phyloP scores from a whole-genome alignment of 1,140 invertebrate genomes.

The Pinna nobilis region DNA sequence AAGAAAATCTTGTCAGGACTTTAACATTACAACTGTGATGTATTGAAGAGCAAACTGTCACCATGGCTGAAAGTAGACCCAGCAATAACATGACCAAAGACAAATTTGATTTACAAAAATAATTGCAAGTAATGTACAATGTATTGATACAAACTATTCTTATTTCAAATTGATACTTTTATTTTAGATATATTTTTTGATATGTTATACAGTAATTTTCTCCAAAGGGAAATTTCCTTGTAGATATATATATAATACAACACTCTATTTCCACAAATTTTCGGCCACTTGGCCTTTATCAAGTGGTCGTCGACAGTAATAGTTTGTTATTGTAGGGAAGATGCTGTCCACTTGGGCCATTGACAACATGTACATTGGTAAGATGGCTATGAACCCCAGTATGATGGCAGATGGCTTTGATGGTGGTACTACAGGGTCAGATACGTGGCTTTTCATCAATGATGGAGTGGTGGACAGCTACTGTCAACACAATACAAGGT shows the following conservation, averaged over 20 bases:
- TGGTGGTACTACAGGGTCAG: slow-evolving; percentile 54
- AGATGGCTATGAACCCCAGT: slow-evolving; percentile 71
- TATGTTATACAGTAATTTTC: neutral
- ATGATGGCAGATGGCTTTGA: slow-evolving; percentile 73
- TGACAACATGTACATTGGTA: slow-evolving; percentile 74
- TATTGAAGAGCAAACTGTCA: too few relatives aligned
- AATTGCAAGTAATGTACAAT: too few relatives aligned
- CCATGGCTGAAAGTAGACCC: too few relatives aligned
- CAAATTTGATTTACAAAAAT: too few relatives aligned
- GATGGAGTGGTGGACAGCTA: slow-evolving; percentile 68
- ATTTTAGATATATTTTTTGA: neutral
- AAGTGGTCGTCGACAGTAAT: neutral
- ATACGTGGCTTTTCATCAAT: slow-evolving; percentile 74
- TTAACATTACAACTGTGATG: too few relatives aligned
- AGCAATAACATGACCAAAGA: too few relatives aligned
- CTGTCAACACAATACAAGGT: slow-evolving; percentile 69
- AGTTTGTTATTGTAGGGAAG: slow-evolving; percentile 50
- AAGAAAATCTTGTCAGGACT: too few relatives aligned
- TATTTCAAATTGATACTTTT: neutral
- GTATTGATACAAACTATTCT: neutral
- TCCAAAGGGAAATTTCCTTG: slow-evolving; percentile 58
- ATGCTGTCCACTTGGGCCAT: slow-evolving; percentile 73
- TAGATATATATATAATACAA: slow-evolving; percentile 63
- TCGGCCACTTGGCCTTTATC: neutral
- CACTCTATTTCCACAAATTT: too few relatives aligned